phyloP scores from a whole-genome alignment of 2,797 vertebrate species.

The Hydrocynus forskahlii region DNA sequence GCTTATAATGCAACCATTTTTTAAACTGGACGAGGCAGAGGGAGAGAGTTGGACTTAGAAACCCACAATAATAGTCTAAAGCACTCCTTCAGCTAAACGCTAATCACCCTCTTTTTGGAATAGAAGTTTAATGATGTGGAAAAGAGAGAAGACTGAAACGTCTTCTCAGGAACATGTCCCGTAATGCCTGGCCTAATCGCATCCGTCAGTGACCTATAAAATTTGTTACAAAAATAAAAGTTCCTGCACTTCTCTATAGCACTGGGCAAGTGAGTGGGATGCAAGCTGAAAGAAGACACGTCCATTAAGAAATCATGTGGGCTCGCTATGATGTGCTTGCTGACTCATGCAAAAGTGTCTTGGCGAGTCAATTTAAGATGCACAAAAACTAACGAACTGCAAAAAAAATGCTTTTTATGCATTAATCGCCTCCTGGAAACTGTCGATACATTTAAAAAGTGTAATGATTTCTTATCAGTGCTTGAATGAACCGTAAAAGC shows the following conservation, averaged over 20 bases:
- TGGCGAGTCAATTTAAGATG: slow-evolving; percentile 79
- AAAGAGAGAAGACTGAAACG: slow-evolving; percentile 5
- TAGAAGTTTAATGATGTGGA: slow-evolving; percentile 53
- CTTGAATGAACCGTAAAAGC: slow-evolving; percentile 82
- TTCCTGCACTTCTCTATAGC: slow-evolving; percentile 54
- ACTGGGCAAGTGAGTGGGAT: slow-evolving; percentile 55
- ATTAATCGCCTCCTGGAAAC: slow-evolving; percentile 73
- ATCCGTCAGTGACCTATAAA: slow-evolving; percentile 40
- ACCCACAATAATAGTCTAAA: slow-evolving; percentile 56
- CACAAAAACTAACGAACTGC: slow-evolving; percentile 79
- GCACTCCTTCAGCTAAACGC: slow-evolving; percentile 45
- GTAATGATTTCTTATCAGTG: slow-evolving; percentile 81
- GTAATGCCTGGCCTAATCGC: slow-evolving; percentile 32
- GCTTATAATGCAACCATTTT: slow-evolving; percentile 74
- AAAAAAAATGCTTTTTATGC: slow-evolving; percentile 76
- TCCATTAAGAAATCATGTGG: slow-evolving; percentile 50
- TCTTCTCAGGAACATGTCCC: not conserved
- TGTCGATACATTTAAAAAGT: slow-evolving; percentile 78
- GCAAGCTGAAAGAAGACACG: slow-evolving; percentile 27
- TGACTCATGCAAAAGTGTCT: slow-evolving; percentile 74
- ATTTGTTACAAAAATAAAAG: slow-evolving; percentile 49
- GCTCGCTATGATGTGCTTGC: slow-evolving; percentile 62
- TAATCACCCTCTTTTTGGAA: slow-evolving; percentile 56
- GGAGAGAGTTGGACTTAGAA: slow-evolving; percentile 57
- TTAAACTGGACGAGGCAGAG: slow-evolving; percentile 61